A percentile compares a stretch with the other conserved stretches of the same genome.
These are phyloP conservation scores for Aix galericulata DNA, from an alignment of 2,113 vertebrate genomes.

Conservation along the genomic window DNA sequence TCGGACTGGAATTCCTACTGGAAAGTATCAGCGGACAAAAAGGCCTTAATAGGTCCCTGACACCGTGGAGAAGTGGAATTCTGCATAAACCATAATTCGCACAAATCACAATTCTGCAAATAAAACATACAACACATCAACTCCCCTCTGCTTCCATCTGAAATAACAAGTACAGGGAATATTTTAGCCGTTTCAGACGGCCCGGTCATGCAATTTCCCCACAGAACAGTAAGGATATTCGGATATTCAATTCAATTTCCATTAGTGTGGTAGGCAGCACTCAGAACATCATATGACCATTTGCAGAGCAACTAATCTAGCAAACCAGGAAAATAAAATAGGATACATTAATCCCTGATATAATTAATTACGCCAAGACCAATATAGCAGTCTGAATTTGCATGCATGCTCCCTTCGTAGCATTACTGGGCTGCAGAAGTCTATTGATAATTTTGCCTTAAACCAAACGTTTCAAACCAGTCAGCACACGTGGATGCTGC, in stretches of 20 bases:
- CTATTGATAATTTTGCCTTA: background rate
- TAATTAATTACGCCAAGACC: background rate
- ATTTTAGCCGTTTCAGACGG: background rate
- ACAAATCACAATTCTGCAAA: background rate
- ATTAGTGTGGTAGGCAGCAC: background rate
- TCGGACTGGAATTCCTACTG: background rate
- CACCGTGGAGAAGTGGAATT: background rate
- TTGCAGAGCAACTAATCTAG: background rate
- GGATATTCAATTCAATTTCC: background rate
- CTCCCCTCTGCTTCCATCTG: background rate
- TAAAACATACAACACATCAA: background rate
- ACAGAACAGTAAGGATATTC: background rate
- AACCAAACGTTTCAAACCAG: background rate
- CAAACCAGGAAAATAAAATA: background rate
- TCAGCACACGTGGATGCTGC: rapidly evolving
- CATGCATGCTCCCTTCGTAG: background rate
- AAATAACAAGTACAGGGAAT: background rate
- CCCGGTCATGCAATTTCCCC: background rate
- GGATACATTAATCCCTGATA: background rate
- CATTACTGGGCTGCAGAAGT: background rate
- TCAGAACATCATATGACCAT: rapidly evolving
- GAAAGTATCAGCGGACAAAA: background rate
- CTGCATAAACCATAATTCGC: background rate
- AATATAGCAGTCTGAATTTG: background rate
- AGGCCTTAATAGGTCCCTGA: rapidly evolving